These are phyloP conservation scores for Heliconius aoede DNA, from an alignment of 2,888 invertebrate genomes.

Conservation along the genomic window DNA sequence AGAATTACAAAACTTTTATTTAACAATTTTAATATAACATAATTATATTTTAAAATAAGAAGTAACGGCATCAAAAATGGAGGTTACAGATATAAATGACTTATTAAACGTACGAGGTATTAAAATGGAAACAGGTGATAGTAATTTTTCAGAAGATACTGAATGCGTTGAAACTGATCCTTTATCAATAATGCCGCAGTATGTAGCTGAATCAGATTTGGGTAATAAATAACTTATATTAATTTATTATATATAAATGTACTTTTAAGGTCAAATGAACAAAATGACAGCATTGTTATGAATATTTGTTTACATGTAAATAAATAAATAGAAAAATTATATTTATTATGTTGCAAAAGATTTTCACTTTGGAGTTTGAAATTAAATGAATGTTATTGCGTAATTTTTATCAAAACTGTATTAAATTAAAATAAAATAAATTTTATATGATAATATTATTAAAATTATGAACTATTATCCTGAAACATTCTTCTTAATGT, in stretches of 20 bases:
- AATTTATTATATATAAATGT: background rate
- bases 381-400: too few species aligned
- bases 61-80: slow-evolving; percentile 59
- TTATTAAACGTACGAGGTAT: slow-evolving; percentile 71
- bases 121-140: slow-evolving; percentile 75
- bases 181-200: slow-evolving; percentile 74
- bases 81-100: slow-evolving; percentile 75
- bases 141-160: slow-evolving; percentile 61
- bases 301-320: slow-evolving; percentile 8
- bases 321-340: background rate
- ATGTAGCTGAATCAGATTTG: slow-evolving; percentile 77
- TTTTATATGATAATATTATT: too few species aligned
- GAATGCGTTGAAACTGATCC: slow-evolving; percentile 64
- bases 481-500: too few species aligned
- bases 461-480: too few species aligned
- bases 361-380: too few species aligned
- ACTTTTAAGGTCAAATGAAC: background rate
- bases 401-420: too few species aligned
- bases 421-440: too few species aligned
- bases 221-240: slow-evolving; percentile 58
- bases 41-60: slow-evolving; percentile 12
- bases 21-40: slow-evolving; percentile 37
- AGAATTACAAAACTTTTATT: slow-evolving; percentile 35
- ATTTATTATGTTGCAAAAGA: too few species aligned
- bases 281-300: background rate